Base-by-base conservation (phyloP, 2,888 invertebrate species). In the Empis stercorea region DNA sequence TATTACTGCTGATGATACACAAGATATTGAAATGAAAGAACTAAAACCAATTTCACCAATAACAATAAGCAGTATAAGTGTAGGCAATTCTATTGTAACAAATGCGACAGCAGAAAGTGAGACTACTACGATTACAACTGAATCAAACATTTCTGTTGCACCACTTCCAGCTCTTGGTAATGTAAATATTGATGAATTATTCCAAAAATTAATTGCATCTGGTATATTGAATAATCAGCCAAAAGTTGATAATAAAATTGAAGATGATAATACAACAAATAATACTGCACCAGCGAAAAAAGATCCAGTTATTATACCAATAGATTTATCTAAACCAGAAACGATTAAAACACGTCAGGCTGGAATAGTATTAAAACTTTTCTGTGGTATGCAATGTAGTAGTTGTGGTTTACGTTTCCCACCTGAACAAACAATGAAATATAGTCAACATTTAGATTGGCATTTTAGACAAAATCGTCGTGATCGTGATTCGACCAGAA, bases 361-460 rank as follows among this genome's bases (percentile, higher is more conserved):
- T 0, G 81, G 76, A 0, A 73, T 91, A 11, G 79, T 91, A 13
- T 61, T 75, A 1, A 67, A 70, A 9, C 70, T 95, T 20, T 94
- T 91, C 69, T 79, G 81, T 48, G 96, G 96, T 38, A 87, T 93
- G 77, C 96, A 95, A 64, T 99, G 99, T 71, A 86, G 89, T 54
- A 89, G 92, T 45, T 99, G 99, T 71, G 97, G 97, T 30, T 81
- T 91, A 51, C 78, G 96, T 41, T 96, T 97, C 71, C 85, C 88
- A 13, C 84, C 88, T 0, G 89, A 91, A 68, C 84, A 86, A 61
- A 88, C 87, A 10, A 84, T 85, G 55, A 80, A 86, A 52, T 99
- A 96, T 70, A 87, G 85, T 59, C 88, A 91, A 64, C 99, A 99
- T 71, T 76, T 97, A 50, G 97, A 99, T 72, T 97, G 97, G 96